These are phyloP conservation scores for Hemibagrus wyckioides DNA, from an alignment of 2,113 vertebrate species.

Conservation along the genomic window DNA sequence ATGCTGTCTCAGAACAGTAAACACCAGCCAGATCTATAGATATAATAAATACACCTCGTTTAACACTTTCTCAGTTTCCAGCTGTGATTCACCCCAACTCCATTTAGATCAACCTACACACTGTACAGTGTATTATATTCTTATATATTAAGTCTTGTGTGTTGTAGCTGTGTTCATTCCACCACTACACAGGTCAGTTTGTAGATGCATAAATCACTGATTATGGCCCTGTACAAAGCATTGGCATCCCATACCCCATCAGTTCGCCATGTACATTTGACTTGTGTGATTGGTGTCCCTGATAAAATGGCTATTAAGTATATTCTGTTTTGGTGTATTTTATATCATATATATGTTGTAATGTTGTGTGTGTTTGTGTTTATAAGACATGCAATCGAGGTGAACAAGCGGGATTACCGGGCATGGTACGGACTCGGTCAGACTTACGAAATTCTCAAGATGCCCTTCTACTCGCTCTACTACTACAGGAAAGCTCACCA, in stretches of 20 bases:
- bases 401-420: constrained; percentile 97
- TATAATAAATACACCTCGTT: not conserved
- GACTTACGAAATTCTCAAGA: constrained; percentile 98
- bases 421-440: constrained; percentile 98
- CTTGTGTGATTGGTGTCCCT: not conserved
- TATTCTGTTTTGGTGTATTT: not conserved
- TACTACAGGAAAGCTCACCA: constrained; percentile 97
- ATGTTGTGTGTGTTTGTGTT: not conserved
- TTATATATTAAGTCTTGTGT: too few species aligned
- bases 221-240: not conserved
- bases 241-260: not conserved
- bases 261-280: not conserved
- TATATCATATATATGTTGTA: not conserved
- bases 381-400: constrained; percentile 93
- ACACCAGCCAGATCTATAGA: not conserved
- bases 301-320: not conserved
- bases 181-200: not conserved
- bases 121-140: too few species aligned
- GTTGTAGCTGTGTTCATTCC: not conserved
- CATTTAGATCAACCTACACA: too few species aligned
- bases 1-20: not conserved
- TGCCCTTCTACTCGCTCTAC: constrained; percentile 99
- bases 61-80: too few species aligned
- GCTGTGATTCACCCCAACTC: too few species aligned
- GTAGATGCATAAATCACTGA: not conserved